phyloP scores from a whole-genome alignment of 2,888 invertebrate genomes.

The Elmis aenea region DNA sequence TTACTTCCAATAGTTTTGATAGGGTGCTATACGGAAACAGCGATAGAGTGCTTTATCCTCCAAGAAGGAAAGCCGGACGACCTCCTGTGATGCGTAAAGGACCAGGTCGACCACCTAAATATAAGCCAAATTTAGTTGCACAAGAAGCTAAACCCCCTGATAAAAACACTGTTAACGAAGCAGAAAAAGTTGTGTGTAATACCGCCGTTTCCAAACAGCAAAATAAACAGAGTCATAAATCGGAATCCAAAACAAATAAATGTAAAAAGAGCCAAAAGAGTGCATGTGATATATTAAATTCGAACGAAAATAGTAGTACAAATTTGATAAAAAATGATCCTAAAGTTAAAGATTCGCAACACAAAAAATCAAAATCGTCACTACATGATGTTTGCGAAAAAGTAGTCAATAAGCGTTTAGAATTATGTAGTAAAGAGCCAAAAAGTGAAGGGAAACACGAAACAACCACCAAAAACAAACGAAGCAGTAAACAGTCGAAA shows the following conservation, averaged over 20 bases:
- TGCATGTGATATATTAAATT: constrained; percentile 12
- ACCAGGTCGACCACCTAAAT: constrained; percentile 49
- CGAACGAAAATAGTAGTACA: not conserved
- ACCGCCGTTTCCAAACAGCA: constrained; percentile 7
- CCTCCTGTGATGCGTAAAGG: constrained; percentile 55
- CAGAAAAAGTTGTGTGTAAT: constrained; percentile 7
- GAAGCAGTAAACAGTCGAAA: constrained; percentile 30
- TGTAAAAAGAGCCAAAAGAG: constrained; percentile 11
- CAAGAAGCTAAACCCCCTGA: constrained; percentile 5
- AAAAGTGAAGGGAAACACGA: constrained; percentile 15
- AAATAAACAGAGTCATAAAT: constrained; percentile 8
- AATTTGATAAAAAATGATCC: constrained; percentile 7
- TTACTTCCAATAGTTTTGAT: constrained; percentile 57
- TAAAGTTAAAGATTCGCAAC: constrained; percentile 7
- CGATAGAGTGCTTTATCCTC: constrained; percentile 72
- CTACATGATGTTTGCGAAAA: constrained; percentile 39
- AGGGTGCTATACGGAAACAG: constrained; percentile 66
- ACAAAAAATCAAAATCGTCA: constrained; percentile 24
- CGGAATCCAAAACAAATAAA: constrained; percentile 11
- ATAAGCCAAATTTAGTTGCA: constrained; percentile 22
- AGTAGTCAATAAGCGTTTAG: constrained; percentile 38
- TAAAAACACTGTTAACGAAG: constrained; percentile 9
- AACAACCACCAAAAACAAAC: constrained; percentile 7
- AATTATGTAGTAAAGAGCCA: constrained; percentile 26
- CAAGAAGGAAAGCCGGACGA: constrained; percentile 67